Evolutionary conservation across 2,888 invertebrate genomes (phyloP), one percentile per base, ranked within the genome.

Genomic region (Lottia gigantea): DNA sequence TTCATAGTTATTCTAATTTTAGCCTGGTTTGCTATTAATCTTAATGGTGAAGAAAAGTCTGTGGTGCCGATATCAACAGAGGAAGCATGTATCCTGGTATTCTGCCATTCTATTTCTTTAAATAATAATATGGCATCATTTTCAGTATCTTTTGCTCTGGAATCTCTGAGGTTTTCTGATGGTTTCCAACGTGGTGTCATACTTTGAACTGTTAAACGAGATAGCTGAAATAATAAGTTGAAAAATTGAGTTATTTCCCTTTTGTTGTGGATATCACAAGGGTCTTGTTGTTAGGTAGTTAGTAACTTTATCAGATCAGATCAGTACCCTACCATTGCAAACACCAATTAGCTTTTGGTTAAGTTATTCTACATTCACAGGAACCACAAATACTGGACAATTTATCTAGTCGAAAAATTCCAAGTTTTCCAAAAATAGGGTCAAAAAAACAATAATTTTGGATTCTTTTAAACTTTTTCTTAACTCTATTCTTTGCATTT

Each of bases 61-160:
- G 72, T 72, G 31, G 84, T 83, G 61, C 76, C 78, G 25, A 78
- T 77, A 62, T 81, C 81, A 11, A 82, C 0, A 96, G 98, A 46
- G 94, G 95, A 94, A 15, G 98, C 98, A 90, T 98, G 98, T 85
- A 98, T 95, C 76, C 97, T 92, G 25, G 98, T 93, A 67, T 96
- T 95, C 90, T 98, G 97, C 98, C 99, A 99, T 86, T 95, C 95
- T 69, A 98, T 90, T 90, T 88, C 87, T 91, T 99, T 99, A 90
- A 98, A 99, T 86, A 98, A 94, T 77, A 99, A 91, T 77, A 98
- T 91, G 84, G 97, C 95, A 62, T 95, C 95, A 76, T 94, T 93
- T 76, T 94, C 93, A 2, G 94, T 92, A 85, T 97, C 96, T 89
- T 97, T 95, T 79, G 99, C 91, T 83, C 97, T 92, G 66, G 98